Conservation (phyloP, 2,888 invertebrate species). For the Tholera decimalis region DNA sequence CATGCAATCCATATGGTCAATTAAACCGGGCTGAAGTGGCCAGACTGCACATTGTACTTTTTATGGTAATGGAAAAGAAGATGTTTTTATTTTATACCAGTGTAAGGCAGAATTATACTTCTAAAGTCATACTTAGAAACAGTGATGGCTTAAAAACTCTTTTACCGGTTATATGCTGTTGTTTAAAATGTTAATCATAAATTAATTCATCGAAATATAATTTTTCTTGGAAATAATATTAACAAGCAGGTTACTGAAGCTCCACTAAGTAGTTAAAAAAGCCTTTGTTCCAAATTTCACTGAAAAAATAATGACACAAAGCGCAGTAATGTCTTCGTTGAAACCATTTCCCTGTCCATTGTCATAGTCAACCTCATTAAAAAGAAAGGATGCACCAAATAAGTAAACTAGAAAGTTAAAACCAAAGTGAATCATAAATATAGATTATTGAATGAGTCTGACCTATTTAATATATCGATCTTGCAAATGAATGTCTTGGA, state of each 20-base stretch:
- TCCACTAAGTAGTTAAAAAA: constrained; percentile 2
- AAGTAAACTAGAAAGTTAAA: constrained; percentile 60
- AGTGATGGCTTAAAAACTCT: neutral
- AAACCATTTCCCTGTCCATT: constrained; percentile 12
- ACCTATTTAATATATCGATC: constrained; percentile 58
- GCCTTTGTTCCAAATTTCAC: constrained; percentile 4
- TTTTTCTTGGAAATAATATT: neutral
- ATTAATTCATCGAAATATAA: neutral
- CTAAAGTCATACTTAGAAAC: no score
- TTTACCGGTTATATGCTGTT: neutral
- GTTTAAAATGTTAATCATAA: no score
- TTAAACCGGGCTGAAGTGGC: constrained; percentile 36
- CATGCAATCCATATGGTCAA: constrained; percentile 46
- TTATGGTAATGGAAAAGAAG: constrained; percentile 39
- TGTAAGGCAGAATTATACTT: neutral
- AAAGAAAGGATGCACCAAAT: constrained; percentile 56
- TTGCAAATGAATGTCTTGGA: constrained; percentile 46
- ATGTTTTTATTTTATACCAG: constrained; percentile 17
- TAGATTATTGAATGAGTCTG: constrained; percentile 47
- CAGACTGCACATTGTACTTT: constrained; percentile 34
- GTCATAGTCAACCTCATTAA: constrained; percentile 46
- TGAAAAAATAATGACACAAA: constrained; percentile 26
- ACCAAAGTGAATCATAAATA: constrained; percentile 37
- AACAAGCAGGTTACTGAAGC: neutral
- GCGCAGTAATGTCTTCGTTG: constrained; percentile 20